Percentiles rank a stretch among this genome's conserved stretches.
Evolutionary conservation across 2,113 vertebrate species (phyloP).

Genomic region (Sylvia atricapilla): DNA sequence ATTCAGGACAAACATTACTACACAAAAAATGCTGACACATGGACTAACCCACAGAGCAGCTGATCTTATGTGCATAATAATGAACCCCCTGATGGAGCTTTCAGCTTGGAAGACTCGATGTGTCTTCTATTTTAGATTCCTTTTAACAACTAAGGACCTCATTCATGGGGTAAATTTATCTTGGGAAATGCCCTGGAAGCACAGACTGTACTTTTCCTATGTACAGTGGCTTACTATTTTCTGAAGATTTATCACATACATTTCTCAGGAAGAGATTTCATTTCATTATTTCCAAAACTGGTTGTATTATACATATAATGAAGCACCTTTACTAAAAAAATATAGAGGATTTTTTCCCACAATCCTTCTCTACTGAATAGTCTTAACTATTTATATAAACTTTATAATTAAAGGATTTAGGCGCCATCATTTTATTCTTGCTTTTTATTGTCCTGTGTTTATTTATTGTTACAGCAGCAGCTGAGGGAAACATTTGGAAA

Average conservation of each 20-base stretch:
- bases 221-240: slow-evolving; percentile 35
- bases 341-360: background rate
- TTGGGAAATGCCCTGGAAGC: slow-evolving; percentile 62
- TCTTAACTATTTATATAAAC: background rate
- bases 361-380: background rate
- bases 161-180: slow-evolving; percentile 63
- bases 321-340: background rate
- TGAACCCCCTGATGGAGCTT: background rate
- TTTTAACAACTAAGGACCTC: slow-evolving; percentile 44
- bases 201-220: slow-evolving; percentile 48
- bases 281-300: background rate
- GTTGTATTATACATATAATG: background rate
- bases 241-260: slow-evolving; percentile 59
- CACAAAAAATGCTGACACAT: background rate
- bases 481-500: slow-evolving; percentile 47
- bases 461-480: slow-evolving; percentile 22
- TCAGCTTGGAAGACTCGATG: slow-evolving; percentile 11
- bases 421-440: background rate
- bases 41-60: background rate
- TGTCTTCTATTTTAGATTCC: slow-evolving; percentile 26
- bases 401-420: background rate
- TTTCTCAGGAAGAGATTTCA: background rate
- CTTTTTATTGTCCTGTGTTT: background rate
- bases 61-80: slow-evolving; percentile 15
- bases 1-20: background rate